Base-by-base conservation (phyloP, 1,140 invertebrate species). In the Ericerus pela region DNA sequence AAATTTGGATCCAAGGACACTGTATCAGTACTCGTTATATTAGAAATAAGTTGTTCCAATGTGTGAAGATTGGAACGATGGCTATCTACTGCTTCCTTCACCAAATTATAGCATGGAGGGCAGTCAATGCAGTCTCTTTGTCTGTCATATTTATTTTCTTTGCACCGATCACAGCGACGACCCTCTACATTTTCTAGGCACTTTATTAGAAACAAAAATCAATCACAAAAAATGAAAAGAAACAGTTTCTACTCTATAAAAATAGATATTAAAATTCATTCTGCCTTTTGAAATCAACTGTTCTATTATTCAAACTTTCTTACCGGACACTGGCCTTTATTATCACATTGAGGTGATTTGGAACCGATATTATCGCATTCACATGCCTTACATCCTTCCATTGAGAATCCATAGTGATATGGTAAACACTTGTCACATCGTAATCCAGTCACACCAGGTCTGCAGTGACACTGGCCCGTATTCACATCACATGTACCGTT, bases 111-210 rank as follows among this genome's bases (percentile, higher is more conserved):
- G 67, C 93, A 97, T 16, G 83, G 75, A 0, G 90, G 89, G 70
- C 93, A 96, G 65, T 94, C 84, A 53, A 87, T 70, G 65, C 90
- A 95, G 12, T 87, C 88, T 36, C 78, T 77, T 61, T 89, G 82
- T 27, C 88, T 75, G 65, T 90, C 82, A 63, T 82, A 82, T 66
- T 90, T 94, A 66, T 96, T 95, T 65, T 94, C 88, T 69, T 90
- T 90, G 67, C 92, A 96, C 26, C 85, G 78, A 65, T 96, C 87
- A 66, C 92, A 96, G n/a, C 78, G 75, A 55, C 83, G 68, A 10
- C 91, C 91, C 69, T 93, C 90, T 1, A 95, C 90, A 66, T 94
- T 94, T 51, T 87, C 80, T 43, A 86, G 77, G 69, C 91, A 96
- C 68, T 78, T 51, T 22, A 51, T 2, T 4, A 22, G 22, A 26